Percentiles rank a stretch among this genome's conserved stretches.
Conservation (phyloP, 2,888 invertebrate genomes). For the Metalampra italica region DNA sequence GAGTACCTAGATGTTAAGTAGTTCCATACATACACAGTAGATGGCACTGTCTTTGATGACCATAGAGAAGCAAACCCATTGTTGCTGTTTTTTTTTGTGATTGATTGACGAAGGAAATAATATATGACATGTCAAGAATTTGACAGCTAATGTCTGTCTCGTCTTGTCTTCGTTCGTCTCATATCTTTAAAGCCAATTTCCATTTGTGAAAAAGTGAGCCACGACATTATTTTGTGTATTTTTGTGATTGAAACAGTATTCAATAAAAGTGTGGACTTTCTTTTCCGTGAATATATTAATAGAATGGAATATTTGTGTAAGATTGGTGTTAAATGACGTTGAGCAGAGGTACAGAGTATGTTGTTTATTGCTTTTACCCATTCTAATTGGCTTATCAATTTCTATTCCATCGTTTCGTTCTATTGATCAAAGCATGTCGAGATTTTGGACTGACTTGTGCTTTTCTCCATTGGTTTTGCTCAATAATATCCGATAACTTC, state of each 20-base stretch:
- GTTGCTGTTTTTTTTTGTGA: too few relatives aligned
- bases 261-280: not conserved
- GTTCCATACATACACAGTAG: too few relatives aligned
- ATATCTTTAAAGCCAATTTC: constrained; percentile 10
- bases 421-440: not conserved
- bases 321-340: not conserved
- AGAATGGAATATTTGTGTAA: not conserved
- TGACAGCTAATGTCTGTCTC: constrained; percentile 8
- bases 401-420: not conserved
- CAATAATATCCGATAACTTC: not conserved
- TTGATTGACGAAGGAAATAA: too few relatives aligned
- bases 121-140: constrained; percentile 6
- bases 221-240: constrained; percentile 1
- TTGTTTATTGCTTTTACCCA: constrained; percentile 12
- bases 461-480: not conserved
- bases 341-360: constrained; percentile 2
- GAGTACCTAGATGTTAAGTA: too few relatives aligned
- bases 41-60: too few relatives aligned
- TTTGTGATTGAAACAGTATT: not conserved
- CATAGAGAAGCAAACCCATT: too few relatives aligned
- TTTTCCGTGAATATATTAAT: too few relatives aligned
- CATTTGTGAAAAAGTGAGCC: constrained; percentile 9
- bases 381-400: constrained; percentile 10
- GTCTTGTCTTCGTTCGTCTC: constrained; percentile 1
- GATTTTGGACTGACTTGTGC: too few relatives aligned